A percentile compares a stretch with the other conserved stretches of the same genome.
phyloP scores from a whole-genome alignment of 2,113 vertebrate genomes.

The Labeo rohita region DNA sequence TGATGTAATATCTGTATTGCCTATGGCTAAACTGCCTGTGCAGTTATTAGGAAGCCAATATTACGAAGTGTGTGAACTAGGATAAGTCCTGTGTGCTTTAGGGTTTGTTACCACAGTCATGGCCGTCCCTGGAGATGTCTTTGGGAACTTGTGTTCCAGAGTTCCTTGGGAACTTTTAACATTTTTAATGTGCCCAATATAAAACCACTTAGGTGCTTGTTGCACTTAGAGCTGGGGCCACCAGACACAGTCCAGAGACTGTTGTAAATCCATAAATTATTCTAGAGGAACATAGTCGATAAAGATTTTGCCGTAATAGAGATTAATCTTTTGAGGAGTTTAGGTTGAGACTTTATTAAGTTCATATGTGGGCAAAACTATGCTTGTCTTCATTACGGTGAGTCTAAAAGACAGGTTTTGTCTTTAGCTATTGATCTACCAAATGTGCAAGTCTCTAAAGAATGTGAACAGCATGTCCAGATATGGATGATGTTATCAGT shows the following conservation, averaged over 20 bases:
- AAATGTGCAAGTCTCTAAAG: not conserved
- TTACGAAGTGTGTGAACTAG: slow-evolving; percentile 21
- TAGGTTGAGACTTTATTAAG: not conserved
- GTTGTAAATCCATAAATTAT: not conserved
- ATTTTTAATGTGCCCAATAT: not conserved
- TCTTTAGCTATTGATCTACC: not conserved
- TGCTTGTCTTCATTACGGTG: not conserved
- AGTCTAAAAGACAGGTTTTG: not conserved
- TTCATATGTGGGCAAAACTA: not conserved
- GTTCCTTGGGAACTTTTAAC: slow-evolving; percentile 17
- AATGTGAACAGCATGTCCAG: not conserved
- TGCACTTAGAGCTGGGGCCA: not conserved
- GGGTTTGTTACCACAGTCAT: slow-evolving; percentile 23
- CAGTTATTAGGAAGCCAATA: slow-evolving; percentile 60
- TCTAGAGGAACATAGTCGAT: not conserved
- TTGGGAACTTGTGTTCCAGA: slow-evolving; percentile 17
- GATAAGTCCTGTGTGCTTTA: not conserved
- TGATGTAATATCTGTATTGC: slow-evolving; percentile 67
- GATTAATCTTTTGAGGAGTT: slow-evolving; percentile 20
- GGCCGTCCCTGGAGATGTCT: not conserved
- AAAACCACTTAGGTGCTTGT: slow-evolving; percentile 28
- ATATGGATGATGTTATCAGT: not conserved
- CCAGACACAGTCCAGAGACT: not conserved
- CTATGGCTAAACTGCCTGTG: slow-evolving; percentile 49
- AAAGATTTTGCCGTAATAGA: not conserved